Evolutionary conservation across 2,113 vertebrate genomes (phyloP).

Genomic region (Polyodon spathula): DNA sequence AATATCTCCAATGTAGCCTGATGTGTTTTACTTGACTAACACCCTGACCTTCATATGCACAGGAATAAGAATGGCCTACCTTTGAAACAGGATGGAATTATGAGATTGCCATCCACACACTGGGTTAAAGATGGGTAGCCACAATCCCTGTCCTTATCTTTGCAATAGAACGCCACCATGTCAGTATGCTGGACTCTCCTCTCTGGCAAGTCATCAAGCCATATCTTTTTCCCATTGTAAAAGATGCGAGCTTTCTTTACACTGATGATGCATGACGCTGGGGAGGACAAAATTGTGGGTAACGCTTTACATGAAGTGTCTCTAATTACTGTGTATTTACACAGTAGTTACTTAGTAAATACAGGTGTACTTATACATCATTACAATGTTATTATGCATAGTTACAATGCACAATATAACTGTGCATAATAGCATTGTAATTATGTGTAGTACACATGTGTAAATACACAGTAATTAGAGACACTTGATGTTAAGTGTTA

Average conservation of each 20-base stretch:
- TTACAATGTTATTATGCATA: no score
- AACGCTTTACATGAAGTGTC: not conserved
- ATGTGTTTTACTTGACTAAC: slow-evolving; percentile 21
- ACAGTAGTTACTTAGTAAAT: no score
- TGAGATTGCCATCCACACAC: slow-evolving; percentile 64
- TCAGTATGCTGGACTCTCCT: slow-evolving; percentile 65
- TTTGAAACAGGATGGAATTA: slow-evolving; percentile 69
- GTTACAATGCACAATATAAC: no score
- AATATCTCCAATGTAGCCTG: no score
- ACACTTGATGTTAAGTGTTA: no score
- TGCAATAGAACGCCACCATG: slow-evolving; percentile 69
- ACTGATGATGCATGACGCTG: slow-evolving; percentile 70
- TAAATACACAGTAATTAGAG: no score
- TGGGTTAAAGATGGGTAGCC: slow-evolving; percentile 59
- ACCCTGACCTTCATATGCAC: not conserved
- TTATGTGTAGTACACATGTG: no score
- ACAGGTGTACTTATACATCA: no score
- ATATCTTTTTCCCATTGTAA: slow-evolving; percentile 58
- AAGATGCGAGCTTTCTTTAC: slow-evolving; percentile 71
- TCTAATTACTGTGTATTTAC: no score
- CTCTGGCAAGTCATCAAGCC: slow-evolving; percentile 60
- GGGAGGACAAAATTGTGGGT: not conserved
- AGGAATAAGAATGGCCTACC: slow-evolving; percentile 38
- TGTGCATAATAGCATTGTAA: no score
- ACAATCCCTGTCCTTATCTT: slow-evolving; percentile 66